A percentile compares a stretch with the other conserved stretches of the same genome.
These are phyloP conservation scores for Ciconia boyciana DNA, from an alignment of 2,113 vertebrate genomes.

Conservation along the genomic window DNA sequence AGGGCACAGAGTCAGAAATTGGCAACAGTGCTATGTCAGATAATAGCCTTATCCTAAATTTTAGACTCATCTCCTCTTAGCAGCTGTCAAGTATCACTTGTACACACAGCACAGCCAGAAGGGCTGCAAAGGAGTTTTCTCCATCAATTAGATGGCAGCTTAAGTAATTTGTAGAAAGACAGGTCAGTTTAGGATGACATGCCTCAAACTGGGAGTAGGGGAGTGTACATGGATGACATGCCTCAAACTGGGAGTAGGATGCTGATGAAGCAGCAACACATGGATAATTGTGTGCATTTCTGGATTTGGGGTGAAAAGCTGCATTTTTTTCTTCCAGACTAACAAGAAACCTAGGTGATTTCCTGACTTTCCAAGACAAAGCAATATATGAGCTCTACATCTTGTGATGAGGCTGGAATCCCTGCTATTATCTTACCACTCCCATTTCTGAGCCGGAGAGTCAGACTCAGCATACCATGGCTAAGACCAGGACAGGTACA, in stretches of 20 bases:
- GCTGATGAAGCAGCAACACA: neutral
- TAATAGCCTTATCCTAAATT: neutral
- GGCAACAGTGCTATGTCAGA: neutral
- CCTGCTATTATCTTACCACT: neutral
- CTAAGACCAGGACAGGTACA: neutral
- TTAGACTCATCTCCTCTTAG: neutral
- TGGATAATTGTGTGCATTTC: neutral
- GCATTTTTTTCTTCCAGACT: neutral
- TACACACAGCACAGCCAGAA: neutral
- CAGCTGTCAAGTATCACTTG: neutral
- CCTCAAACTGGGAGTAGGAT: neutral
- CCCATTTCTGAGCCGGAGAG: neutral
- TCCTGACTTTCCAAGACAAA: neutral
- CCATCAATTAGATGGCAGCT: neutral
- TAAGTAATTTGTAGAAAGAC: neutral
- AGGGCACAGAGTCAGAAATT: neutral
- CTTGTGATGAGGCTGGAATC: neutral
- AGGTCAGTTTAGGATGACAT: neutral
- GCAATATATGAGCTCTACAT: neutral
- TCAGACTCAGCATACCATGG: neutral
- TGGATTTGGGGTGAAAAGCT: neutral
- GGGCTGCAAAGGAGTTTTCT: neutral
- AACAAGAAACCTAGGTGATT: neutral
- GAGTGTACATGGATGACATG: neutral
- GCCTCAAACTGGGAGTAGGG: neutral